Evolutionary conservation across 2,888 invertebrate genomes (phyloP), one percentile per base, ranked within the genome.

Genomic region (Volucella inflata): DNA sequence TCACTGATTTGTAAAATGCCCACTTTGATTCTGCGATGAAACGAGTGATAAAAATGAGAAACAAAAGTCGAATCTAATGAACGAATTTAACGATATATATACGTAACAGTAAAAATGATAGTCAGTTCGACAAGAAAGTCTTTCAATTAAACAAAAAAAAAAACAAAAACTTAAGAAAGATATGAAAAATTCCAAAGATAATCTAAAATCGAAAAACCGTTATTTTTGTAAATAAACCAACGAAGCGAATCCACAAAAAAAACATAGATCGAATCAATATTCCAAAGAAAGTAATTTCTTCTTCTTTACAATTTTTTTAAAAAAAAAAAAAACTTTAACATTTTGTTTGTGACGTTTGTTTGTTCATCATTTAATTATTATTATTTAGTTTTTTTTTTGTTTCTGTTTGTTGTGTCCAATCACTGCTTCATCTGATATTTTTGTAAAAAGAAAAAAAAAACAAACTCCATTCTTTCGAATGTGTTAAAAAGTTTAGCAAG

Each of bases 1-100:
- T 92, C 87, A 92, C 92, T 89, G 92, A 92, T 85, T 88, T 88
- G 68, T 88, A 88, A 87, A 84, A 62, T 12, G 71, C 71, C 71
- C 78, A 78, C 55, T 53, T 70, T 12, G 21, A 84, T 55, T 71
- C 55, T 79, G 79, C 70, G 75, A 70, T 44, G 30, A 16, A 46
- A 12, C 68, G 76, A 76, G 68, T 68, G 76, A 70, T 57, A 46
- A 42, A 42, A 60, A 57, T 64, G 21, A 76, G 68, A 70, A 70
- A 12, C 42, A 14, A 60, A 60, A 67, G 64, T 38, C 48, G 55
- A 68, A 71, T 60, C 42, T 38, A 57, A 48, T 42, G 44, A 87
- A 74, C 44, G 62, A 76, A 79, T 74, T 70, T 67, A 82, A 44
- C 46, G 42, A 74, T 51, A 71, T 17, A 51, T n/a, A 55, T 59